Conservation (phyloP, 2,888 invertebrate species). For the Unio pictorum region DNA sequence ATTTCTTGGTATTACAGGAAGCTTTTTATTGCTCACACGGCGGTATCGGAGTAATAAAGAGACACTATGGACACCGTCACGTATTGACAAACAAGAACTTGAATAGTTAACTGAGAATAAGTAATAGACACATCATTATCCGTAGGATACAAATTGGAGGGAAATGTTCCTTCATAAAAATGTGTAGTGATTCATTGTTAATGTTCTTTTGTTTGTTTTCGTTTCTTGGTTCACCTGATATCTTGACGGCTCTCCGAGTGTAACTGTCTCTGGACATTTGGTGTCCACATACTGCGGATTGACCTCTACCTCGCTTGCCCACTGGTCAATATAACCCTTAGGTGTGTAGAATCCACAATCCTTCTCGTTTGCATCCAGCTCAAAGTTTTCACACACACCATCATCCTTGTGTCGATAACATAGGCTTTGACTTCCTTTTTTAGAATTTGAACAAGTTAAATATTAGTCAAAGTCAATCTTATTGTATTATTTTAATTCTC, state of each 20-base stretch:
- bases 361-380: slow-evolving; percentile 28
- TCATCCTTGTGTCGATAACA: slow-evolving; percentile 59
- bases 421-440: slow-evolving; percentile 55
- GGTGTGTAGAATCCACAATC: slow-evolving; percentile 64
- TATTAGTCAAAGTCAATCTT: background rate
- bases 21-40: too few relatives aligned
- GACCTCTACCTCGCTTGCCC: slow-evolving; percentile 51
- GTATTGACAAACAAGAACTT: too few relatives aligned
- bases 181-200: too few relatives aligned
- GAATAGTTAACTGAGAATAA: too few relatives aligned
- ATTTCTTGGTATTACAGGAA: too few relatives aligned
- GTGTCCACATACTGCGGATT: slow-evolving; percentile 44
- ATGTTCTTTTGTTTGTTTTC: too few relatives aligned
- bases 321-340: slow-evolving; percentile 58
- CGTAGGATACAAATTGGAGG: too few relatives aligned
- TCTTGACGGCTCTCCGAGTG: slow-evolving; percentile 36
- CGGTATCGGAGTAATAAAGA: too few relatives aligned
- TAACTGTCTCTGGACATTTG: slow-evolving; percentile 45
- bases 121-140: too few relatives aligned
- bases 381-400: slow-evolving; percentile 60
- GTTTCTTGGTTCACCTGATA: too few relatives aligned
- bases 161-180: too few relatives aligned
- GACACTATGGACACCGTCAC: too few relatives aligned
- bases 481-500: background rate
- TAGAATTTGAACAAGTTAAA: background rate